Conservation (phyloP, 1,140 invertebrate genomes). For the Cotesia chilonis region DNA sequence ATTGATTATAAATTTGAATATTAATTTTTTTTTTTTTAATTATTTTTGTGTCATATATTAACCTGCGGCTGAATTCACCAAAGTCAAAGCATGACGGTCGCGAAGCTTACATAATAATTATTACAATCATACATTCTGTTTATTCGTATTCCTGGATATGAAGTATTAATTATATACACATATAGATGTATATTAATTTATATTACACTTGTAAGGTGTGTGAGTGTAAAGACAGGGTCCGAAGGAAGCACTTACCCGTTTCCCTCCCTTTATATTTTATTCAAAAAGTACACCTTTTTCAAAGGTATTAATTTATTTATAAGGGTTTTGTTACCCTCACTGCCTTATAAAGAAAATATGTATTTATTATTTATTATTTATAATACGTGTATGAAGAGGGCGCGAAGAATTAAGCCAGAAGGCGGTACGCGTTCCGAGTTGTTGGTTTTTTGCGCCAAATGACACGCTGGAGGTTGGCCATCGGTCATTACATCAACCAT, state of each 20-base stretch:
- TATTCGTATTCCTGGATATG: no score
- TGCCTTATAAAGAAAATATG: no score
- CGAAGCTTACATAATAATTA: slow-evolving; percentile 11
- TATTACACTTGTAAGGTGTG: background rate
- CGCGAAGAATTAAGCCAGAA: slow-evolving; percentile 4
- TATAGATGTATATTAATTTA: no score
- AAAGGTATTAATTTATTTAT: no score
- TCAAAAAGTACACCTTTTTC: no score
- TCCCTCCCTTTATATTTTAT: no score
- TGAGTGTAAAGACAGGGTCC: slow-evolving; percentile 24
- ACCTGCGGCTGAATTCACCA: slow-evolving; percentile 45
- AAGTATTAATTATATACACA: no score
- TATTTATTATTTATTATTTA: no score
- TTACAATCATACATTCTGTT: no score
- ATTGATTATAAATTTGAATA: no score
- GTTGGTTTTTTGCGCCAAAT: slow-evolving; percentile 43
- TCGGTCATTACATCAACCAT: slow-evolving; percentile 37
- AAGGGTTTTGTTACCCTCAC: no score
- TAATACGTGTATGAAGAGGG: background rate
- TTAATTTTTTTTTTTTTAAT: no score
- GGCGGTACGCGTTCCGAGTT: slow-evolving; percentile 35
- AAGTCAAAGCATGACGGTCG: slow-evolving; percentile 47
- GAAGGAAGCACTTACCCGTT: background rate
- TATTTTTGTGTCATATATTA: background rate
- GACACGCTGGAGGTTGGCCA: slow-evolving; percentile 39